Evolutionary conservation across 2,113 vertebrate genomes (phyloP), one percentile per base, ranked within the genome.

Genomic region (Austrofundulus limnaeus): DNA sequence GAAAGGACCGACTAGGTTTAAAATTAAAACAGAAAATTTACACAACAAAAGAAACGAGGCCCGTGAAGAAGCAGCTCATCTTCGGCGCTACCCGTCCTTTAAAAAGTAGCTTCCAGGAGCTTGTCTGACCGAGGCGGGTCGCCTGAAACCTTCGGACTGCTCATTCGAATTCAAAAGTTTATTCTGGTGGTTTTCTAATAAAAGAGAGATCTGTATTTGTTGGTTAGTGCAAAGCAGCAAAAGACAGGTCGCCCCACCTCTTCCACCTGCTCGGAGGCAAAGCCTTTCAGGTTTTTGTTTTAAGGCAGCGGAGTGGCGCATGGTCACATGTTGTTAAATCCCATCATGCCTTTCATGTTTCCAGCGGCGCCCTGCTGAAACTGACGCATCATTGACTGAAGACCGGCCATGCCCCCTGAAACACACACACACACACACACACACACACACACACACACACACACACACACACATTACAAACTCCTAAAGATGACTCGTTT

Each of bases 271-370:
- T 15, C 45, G 61, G 63, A 49, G 78, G 83, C 12, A 2, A 47
- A 4, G 64, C 70, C 38, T 47, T 53, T n/a, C 19, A 5, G 28
- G 3, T n/a, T 41, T 24, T 28, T 55, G 21, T 60, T 11, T 46
- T 91, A 94, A 93, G 92, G 91, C 87, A 64, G 54, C 54, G n/a
- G 68, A 5, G 65, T 61, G 65, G 62, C 84, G 56, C 78, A 85
- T 69, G 31, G 87, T 95, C 92, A 99, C 96, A 99, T 98, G 83
- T 98, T 99, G 91, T 98, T 98, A 88, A 99, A 98, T 90, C 97
- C 97, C 97, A 99, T 98, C 97, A 98, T 99, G 92, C 97, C 97
- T 90, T 99, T 99, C 96, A 98, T 98, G 86, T 98, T 98, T 41
- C 97, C 97, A 48, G 97, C 95, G 17, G 97, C 97, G 73, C 97